These are phyloP conservation scores for Gisinianus flammeolus DNA, from an alignment of 2,888 invertebrate species.

Conservation along the genomic window DNA sequence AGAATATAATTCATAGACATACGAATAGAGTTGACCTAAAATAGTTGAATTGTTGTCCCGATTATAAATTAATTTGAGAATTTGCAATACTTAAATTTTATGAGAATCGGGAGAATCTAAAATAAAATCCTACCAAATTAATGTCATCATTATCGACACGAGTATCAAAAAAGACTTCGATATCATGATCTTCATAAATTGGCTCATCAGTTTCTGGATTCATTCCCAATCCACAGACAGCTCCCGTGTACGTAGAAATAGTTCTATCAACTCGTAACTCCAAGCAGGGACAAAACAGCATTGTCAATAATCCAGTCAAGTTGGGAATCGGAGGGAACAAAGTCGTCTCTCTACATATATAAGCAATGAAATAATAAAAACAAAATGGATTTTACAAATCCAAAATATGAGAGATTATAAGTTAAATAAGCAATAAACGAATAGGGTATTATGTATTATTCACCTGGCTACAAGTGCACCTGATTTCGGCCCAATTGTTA, in stretches of 20 bases:
- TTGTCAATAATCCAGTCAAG: constrained; percentile 75
- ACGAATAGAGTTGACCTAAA: constrained; percentile 75
- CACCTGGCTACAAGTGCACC: too few relatives aligned
- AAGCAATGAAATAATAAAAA: not conserved
- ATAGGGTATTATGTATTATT: too few relatives aligned
- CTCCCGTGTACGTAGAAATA: constrained; percentile 71
- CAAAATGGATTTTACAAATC: not conserved
- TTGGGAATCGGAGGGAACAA: constrained; percentile 90
- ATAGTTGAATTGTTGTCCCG: too few relatives aligned
- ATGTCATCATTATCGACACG: constrained; percentile 72
- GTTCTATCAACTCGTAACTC: constrained; percentile 69
- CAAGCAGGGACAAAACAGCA: constrained; percentile 82
- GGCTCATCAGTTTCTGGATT: constrained; percentile 64
- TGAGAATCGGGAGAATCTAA: too few relatives aligned
- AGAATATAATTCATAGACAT: constrained; percentile 74
- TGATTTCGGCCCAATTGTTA: constrained; percentile 62
- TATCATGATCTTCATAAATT: constrained; percentile 81
- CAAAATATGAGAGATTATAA: too few relatives aligned
- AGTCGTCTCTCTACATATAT: constrained; percentile 72
- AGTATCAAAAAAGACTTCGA: constrained; percentile 79
- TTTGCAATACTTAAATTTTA: too few relatives aligned
- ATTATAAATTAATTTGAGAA: too few relatives aligned
- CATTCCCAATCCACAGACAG: too few relatives aligned
- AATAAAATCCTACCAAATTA: constrained; percentile 58
- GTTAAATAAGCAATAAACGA: too few relatives aligned